A percentile compares a stretch with the other conserved stretches of the same genome.
phyloP scores from a whole-genome alignment of 2,797 vertebrate genomes.

The Triplophysa yarkandensis region DNA sequence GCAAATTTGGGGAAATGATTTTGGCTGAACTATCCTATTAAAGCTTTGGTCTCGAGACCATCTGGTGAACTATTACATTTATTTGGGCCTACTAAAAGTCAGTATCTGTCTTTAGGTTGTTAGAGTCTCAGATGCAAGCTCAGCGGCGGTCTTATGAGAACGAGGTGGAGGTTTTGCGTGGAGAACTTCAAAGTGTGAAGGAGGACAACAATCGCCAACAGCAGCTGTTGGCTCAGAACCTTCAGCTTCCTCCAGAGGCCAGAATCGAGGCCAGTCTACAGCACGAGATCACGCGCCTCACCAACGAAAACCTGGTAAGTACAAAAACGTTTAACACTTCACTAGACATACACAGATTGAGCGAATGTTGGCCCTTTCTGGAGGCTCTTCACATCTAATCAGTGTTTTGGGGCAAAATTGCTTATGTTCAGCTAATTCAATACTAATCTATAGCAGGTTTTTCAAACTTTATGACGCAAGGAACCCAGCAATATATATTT shows the following conservation, averaged over 20 bases:
- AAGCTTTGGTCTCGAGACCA: neutral
- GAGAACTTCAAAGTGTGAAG: slow-evolving; percentile 93
- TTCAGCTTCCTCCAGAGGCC: slow-evolving; percentile 95
- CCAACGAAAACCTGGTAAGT: slow-evolving; percentile 95
- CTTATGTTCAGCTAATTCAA: too few relatives aligned
- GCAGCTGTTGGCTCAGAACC: slow-evolving; percentile 94
- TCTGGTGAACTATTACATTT: neutral
- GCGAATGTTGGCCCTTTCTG: too few relatives aligned
- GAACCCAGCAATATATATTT: too few relatives aligned
- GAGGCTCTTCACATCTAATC: too few relatives aligned
- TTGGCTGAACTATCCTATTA: neutral
- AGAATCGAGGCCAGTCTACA: slow-evolving; percentile 96
- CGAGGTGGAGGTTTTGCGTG: slow-evolving; percentile 84
- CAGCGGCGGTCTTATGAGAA: slow-evolving; percentile 90
- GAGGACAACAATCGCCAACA: slow-evolving; percentile 97
- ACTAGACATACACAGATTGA: neutral
- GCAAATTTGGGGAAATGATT: neutral
- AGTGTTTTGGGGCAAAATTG: too few relatives aligned
- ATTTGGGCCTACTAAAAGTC: neutral
- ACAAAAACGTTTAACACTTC: neutral
- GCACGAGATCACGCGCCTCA: slow-evolving; percentile 96
- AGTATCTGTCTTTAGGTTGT: slow-evolving; percentile 73
- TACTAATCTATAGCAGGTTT: too few relatives aligned
- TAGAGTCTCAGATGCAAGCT: slow-evolving; percentile 93
- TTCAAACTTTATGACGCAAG: too few relatives aligned